Conservation (phyloP, 2,797 vertebrate species). For the Apogon hyalosoma region DNA sequence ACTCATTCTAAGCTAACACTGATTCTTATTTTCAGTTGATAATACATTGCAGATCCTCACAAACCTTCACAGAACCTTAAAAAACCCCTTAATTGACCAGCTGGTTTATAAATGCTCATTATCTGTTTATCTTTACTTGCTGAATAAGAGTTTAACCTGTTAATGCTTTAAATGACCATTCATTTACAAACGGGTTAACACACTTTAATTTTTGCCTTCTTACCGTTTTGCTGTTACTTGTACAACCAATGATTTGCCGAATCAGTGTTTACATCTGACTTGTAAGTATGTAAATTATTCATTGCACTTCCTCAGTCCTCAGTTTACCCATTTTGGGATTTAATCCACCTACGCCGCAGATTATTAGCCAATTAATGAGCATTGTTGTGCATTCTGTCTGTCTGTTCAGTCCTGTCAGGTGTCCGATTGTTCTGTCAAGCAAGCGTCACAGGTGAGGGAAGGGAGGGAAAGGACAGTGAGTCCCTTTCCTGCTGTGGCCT, state of each 20-base stretch:
- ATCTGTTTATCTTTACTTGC: neutral
- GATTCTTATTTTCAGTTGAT: too few relatives aligned
- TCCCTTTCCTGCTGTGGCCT: constrained; percentile 54
- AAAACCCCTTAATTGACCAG: neutral
- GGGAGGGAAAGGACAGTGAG: constrained; percentile 33
- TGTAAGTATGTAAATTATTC: neutral
- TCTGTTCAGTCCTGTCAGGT: constrained; percentile 38
- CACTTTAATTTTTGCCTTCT: neutral
- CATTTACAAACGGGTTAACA: neutral
- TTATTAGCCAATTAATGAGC: constrained; percentile 38
- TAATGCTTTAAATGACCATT: constrained; percentile 8
- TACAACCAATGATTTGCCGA: neutral
- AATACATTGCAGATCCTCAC: too few relatives aligned
- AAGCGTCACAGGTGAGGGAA: constrained; percentile 43
- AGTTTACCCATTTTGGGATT: too few relatives aligned
- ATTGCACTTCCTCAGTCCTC: neutral
- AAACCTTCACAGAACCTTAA: too few relatives aligned
- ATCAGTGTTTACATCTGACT: neutral
- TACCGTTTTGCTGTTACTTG: too few relatives aligned
- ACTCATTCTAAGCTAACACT: too few relatives aligned
- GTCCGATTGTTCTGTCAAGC: constrained; percentile 58
- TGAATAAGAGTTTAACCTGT: constrained; percentile 4
- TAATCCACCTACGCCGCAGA: neutral
- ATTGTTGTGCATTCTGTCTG: neutral
- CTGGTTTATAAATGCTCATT: neutral